Conservation (phyloP, 2,797 vertebrate genomes). For the Onychomys torridus region DNA sequence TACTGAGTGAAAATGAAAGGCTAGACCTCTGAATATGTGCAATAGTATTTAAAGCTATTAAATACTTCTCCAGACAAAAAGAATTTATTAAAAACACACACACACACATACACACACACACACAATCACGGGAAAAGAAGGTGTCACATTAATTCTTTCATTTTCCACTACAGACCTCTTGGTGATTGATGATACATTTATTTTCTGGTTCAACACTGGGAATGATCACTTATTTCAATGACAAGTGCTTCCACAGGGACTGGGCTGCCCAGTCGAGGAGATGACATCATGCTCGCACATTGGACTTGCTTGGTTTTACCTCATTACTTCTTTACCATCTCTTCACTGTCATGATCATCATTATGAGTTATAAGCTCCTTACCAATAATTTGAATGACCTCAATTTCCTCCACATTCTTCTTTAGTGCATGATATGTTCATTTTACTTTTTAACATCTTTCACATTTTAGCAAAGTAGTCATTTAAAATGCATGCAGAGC, state of each 20-base stretch:
- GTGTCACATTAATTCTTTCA: background rate
- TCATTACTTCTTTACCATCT: slow-evolving; percentile 65
- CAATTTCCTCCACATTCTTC: slow-evolving; percentile 73
- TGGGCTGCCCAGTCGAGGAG: background rate
- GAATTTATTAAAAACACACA: background rate
- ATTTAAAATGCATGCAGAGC: slow-evolving; percentile 81
- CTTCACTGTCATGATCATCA: slow-evolving; percentile 76
- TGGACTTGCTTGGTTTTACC: background rate
- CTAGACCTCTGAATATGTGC: background rate
- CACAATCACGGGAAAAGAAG: background rate
- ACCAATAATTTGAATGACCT: slow-evolving; percentile 80
- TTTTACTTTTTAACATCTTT: slow-evolving; percentile 85
- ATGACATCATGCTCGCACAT: slow-evolving; percentile 40
- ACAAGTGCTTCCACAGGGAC: slow-evolving; percentile 52
- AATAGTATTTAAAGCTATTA: background rate
- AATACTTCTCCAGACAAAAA: background rate
- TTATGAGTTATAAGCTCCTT: slow-evolving; percentile 79
- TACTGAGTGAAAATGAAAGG: background rate
- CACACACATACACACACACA: no score
- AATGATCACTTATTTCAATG: slow-evolving; percentile 47
- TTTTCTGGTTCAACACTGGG: background rate
- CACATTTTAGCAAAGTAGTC: slow-evolving; percentile 83
- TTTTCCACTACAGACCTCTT: background rate
- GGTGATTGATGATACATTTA: slow-evolving; percentile 35
- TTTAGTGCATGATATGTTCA: slow-evolving; percentile 75